Conservation (phyloP, 1,140 invertebrate species). For the Cotesia chilonis region DNA sequence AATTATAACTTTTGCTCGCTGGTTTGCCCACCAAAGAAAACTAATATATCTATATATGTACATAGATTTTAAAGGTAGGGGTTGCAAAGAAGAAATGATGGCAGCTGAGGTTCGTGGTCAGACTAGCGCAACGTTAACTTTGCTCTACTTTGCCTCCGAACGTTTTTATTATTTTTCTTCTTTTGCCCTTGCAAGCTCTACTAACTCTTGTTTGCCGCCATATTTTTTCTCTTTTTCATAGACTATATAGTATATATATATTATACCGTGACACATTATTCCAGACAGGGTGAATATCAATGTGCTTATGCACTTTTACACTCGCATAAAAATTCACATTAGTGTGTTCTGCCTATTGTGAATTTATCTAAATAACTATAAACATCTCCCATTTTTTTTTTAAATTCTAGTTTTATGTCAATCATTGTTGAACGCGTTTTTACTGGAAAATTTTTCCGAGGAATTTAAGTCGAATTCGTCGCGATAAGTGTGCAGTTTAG, state of each 20-base stretch:
- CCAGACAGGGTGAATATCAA: not conserved
- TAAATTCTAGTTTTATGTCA: no score
- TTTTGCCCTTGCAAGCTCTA: not conserved
- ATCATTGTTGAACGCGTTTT: no score
- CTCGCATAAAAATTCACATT: not conserved
- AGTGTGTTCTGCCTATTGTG: no score
- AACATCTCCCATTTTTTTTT: no score
- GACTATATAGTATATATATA: constrained; percentile 4
- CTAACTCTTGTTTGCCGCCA: constrained; percentile 14
- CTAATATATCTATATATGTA: no score
- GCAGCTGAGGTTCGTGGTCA: constrained; percentile 27
- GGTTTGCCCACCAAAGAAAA: not conserved
- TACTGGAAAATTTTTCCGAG: no score
- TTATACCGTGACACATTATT: constrained; percentile 11
- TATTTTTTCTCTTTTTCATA: constrained; percentile 26
- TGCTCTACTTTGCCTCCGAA: constrained; percentile 43
- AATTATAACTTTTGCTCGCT: constrained; percentile 38
- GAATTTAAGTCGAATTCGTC: no score
- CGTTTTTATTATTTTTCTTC: constrained; percentile 17
- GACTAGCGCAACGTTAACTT: constrained; percentile 43
- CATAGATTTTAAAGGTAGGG: not conserved
- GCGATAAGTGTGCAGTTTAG: no score
- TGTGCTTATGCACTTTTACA: constrained; percentile 8
- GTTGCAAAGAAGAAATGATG: constrained; percentile 29
- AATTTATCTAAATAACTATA: no score